Percentiles rank a stretch among this genome's conserved stretches.
phyloP scores from a whole-genome alignment of 2,888 invertebrate species.

The Caenorhabditis sulstoni region DNA sequence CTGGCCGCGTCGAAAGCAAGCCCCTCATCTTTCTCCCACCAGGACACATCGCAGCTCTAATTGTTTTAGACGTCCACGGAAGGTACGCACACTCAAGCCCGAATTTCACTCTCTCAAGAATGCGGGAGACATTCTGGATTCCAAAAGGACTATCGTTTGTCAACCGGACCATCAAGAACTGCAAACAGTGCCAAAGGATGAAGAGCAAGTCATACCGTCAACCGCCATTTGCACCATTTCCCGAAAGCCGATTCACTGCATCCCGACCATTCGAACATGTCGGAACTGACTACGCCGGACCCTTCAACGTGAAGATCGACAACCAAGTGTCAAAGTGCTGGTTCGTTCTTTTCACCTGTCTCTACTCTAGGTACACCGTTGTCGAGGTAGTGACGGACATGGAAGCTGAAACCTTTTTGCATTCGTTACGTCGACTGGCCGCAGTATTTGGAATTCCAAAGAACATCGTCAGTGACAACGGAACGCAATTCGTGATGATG shows the following conservation, averaged over 20 bases:
- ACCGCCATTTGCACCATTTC: constrained; percentile 79
- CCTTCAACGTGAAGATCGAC: constrained; percentile 62
- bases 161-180: constrained; percentile 66
- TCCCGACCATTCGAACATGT: constrained; percentile 71
- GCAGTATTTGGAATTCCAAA: constrained; percentile 19
- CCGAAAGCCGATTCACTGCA: constrained; percentile 70
- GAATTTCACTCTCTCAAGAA: constrained; percentile 49
- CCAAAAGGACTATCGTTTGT: constrained; percentile 71
- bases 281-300: constrained; percentile 80
- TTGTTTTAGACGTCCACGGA: constrained; percentile 8
- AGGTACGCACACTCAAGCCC: constrained; percentile 22
- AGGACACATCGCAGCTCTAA: constrained; percentile 12
- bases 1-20: neutral
- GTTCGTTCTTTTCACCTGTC: constrained; percentile 28
- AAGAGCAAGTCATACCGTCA: constrained; percentile 65
- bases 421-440: constrained; percentile 6
- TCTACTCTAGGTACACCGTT: constrained; percentile 17
- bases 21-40: constrained; percentile 14
- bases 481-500: constrained; percentile 7
- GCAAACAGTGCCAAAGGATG: constrained; percentile 73
- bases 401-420: neutral
- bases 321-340: constrained; percentile 8
- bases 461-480: constrained; percentile 27
- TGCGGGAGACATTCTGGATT: constrained; percentile 77
- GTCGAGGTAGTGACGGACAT: constrained; percentile 2